phyloP scores from a whole-genome alignment of 2,888 invertebrate species.

The Adelphocoris suturalis region DNA sequence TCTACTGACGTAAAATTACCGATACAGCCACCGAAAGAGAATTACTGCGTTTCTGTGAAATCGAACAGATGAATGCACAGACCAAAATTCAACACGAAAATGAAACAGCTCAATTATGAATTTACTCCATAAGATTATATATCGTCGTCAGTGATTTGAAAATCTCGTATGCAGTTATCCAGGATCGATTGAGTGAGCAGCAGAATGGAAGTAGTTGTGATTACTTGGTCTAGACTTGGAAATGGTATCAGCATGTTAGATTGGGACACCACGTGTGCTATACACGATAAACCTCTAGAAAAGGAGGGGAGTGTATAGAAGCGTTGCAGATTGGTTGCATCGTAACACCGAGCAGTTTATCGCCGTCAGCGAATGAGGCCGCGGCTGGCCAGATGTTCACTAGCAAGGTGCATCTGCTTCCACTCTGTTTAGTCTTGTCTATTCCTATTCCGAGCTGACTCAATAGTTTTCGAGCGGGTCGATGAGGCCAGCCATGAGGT shows the following conservation, averaged over 20 bases:
- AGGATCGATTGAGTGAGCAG: no score
- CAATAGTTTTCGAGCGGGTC: constrained; percentile 54
- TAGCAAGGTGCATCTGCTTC: constrained; percentile 59
- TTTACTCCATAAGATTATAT: no score
- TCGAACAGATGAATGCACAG: no score
- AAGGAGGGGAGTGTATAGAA: background rate
- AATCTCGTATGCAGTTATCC: no score
- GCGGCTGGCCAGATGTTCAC: constrained; percentile 41
- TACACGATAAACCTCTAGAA: background rate
- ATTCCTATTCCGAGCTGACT: constrained; percentile 53
- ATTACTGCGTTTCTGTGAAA: no score
- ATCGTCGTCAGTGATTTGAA: no score
- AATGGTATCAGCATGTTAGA: constrained; percentile 5
- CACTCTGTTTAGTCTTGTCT: constrained; percentile 62
- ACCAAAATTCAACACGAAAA: no score
- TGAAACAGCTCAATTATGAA: no score
- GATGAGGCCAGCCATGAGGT: constrained; percentile 26
- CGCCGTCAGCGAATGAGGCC: constrained; percentile 5
- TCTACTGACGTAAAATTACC: no score
- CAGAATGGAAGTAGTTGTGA: no score
- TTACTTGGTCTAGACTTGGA: constrained; percentile 8
- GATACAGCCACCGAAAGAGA: no score
- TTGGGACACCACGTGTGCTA: background rate
- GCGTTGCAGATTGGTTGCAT: constrained; percentile 17
- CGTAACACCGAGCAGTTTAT: constrained; percentile 42